Base-by-base conservation (phyloP, 2,113 vertebrate species). In the Gavialis gangeticus region DNA sequence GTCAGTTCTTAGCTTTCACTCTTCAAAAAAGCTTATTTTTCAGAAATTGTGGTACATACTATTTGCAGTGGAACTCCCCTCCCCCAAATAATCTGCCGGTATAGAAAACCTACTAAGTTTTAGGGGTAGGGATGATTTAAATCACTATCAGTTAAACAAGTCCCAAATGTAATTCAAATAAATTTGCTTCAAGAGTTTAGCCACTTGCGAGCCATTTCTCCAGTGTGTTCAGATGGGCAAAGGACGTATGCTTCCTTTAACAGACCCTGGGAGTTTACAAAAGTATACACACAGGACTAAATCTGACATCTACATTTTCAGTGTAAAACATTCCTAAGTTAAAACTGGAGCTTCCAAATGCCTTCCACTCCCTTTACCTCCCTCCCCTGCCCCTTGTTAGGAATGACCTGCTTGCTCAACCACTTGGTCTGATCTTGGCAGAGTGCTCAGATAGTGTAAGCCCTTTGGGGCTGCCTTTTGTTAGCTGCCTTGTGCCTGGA, bases 281-380 rank as follows among this genome's bases (percentile, higher is more conserved):
- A 37, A 18, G 67, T 1, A 16, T 30, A 81, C 25, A 63, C 1
- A 24, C 6, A 71, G 64, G 30, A 28, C 27, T 84, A 27, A 73
- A 88, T 84, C 80, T 7, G 73, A 88, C 84, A 21, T 12, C 30
- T 0, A 0, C 19, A 17, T 10, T 5, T 64, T 79, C n/a, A 22
- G 2, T 0, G 0, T 24, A 8, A 46, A 46, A 1, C 24, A 82
- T 93, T 77, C 15, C 56, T 56, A 69, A 87, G 75, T 28, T 54
- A 25, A 54, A 69, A 77, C 5, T 7, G 46, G 46, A 9, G 46
- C 46, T 46, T 46, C 46, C 46, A 46, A 46, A 46, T 46, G 7
- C 46, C 46, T 46, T 46, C 46, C 46, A 46, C 46, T 46, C 46
- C 46, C 46, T 46, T 46, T 46, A 46, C 46, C 46, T 46, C 46